A percentile compares a stretch with the other conserved stretches of the same genome.
phyloP scores from a whole-genome alignment of 2,888 invertebrate genomes.

The Petrolisthes manimaculis region DNA sequence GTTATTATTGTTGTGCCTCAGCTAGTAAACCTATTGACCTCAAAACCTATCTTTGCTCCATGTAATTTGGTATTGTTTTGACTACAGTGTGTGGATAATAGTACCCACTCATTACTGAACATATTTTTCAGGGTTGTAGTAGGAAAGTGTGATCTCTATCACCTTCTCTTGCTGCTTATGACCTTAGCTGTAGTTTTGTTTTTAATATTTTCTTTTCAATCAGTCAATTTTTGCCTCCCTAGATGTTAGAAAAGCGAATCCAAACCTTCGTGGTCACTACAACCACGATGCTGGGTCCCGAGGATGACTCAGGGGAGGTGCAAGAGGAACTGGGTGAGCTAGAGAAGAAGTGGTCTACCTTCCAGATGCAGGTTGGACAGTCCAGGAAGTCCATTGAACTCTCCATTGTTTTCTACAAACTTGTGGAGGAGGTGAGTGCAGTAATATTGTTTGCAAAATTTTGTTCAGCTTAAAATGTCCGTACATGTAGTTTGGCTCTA shows the following conservation, averaged over 20 bases:
- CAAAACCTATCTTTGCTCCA: too few species aligned
- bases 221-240: neutral
- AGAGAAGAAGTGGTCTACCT: slow-evolving; percentile 77
- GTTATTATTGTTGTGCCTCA: too few species aligned
- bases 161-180: too few species aligned
- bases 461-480: neutral
- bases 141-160: too few species aligned
- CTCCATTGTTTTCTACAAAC: slow-evolving; percentile 79
- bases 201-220: neutral
- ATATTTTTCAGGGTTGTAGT: neutral
- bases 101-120: too few species aligned
- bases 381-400: slow-evolving; percentile 78
- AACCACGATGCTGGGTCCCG: slow-evolving; percentile 73
- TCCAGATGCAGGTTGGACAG: slow-evolving; percentile 78
- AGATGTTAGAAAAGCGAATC: slow-evolving; percentile 79
- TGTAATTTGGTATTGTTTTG: too few species aligned
- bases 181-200: too few species aligned
- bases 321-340: slow-evolving; percentile 77
- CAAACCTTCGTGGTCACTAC: slow-evolving; percentile 79
- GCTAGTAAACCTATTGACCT: too few species aligned
- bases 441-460: neutral
- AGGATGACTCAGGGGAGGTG: slow-evolving; percentile 71
- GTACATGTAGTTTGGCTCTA: neutral
- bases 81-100: too few species aligned
- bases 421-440: slow-evolving; percentile 79